These are phyloP conservation scores for Aphidius colemani DNA, from an alignment of 2,888 invertebrate genomes.

Conservation along the genomic window DNA sequence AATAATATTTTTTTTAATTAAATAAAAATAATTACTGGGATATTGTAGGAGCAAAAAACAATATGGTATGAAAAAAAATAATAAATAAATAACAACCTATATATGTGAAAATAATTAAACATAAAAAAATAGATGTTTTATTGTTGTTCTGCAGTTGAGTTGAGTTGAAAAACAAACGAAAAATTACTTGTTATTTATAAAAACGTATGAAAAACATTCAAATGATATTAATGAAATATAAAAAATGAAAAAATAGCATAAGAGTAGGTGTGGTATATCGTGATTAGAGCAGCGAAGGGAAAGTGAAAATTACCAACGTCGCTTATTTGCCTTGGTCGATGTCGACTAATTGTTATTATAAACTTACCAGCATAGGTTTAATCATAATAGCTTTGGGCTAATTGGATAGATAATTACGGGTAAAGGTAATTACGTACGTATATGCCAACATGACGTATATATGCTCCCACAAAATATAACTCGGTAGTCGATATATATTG, in stretches of 20 bases:
- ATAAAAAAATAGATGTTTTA: no score
- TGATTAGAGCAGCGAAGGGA: conserved; percentile 6
- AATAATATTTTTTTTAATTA: no score
- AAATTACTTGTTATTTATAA: no score
- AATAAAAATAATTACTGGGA: no score
- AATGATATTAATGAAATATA: neutral
- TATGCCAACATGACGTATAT: conserved; percentile 40
- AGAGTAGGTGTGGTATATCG: neutral
- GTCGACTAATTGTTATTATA: conserved; percentile 60
- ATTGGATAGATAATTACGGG: conserved; percentile 61
- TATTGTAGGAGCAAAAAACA: no score
- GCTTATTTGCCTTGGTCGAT: conserved; percentile 43
- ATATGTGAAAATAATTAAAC: no score
- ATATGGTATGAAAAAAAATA: no score
- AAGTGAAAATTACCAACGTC: conserved; percentile 16
- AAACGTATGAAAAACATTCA: neutral
- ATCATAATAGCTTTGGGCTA: conserved; percentile 60
- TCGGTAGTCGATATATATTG: conserved; percentile 50
- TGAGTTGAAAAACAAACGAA: no score
- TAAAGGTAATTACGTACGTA: conserved; percentile 58
- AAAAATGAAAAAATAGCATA: neutral
- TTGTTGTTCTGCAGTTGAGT: no score
- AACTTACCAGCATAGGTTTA: conserved; percentile 59
- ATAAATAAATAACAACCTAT: no score
- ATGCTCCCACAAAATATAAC: conserved; percentile 47